Percentiles rank a stretch among this genome's conserved stretches.
Conservation (phyloP, 2,797 vertebrate genomes). For the Myiotriccus ornatus region DNA sequence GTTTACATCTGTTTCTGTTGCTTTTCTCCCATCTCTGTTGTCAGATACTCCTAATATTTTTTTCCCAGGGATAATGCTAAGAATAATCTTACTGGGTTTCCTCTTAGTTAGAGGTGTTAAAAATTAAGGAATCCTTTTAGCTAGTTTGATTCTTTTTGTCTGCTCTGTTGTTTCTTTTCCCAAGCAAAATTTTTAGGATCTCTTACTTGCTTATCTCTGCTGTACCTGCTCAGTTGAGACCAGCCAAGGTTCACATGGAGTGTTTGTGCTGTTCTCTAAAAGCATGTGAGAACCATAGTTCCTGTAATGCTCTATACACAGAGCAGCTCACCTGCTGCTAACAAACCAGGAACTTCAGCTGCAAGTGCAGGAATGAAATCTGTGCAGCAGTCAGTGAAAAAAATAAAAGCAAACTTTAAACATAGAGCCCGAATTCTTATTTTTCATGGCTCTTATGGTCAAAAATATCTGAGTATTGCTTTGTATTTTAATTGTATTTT, state of each 20-base stretch:
- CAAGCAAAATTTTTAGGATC: not conserved
- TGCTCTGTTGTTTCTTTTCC: not conserved
- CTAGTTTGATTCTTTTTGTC: not conserved
- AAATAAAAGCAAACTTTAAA: not conserved
- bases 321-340: not conserved
- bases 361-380: not conserved
- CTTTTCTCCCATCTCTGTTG: not conserved
- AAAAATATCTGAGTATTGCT: not conserved
- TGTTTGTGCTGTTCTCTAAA: not conserved
- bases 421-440: not conserved
- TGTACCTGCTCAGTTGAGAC: not conserved
- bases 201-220: not conserved
- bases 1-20: not conserved
- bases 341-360: not conserved
- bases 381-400: not conserved
- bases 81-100: not conserved
- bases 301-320: not conserved
- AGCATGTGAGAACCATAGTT: rapidly evolving
- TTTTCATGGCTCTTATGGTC: not conserved
- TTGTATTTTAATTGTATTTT: not conserved
- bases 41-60: not conserved
- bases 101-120: not conserved
- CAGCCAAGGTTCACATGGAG: not conserved
- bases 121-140: not conserved
- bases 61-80: not conserved